Conservation (phyloP, 2,888 invertebrate genomes). For the Nipponacmea schrenckii region DNA sequence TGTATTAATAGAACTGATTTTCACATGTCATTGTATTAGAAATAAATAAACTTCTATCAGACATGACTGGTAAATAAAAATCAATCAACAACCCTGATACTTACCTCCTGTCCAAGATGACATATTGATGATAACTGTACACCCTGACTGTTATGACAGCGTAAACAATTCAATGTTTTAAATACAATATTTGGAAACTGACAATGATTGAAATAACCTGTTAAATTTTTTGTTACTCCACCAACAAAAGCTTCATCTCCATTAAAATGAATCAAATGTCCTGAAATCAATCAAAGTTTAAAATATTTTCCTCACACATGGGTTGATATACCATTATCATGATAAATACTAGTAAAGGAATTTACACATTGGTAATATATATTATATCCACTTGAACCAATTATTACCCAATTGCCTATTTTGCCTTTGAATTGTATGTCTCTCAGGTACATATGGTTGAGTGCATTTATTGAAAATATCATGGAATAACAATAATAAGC, state of each 20-base stretch:
- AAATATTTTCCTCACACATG: not conserved
- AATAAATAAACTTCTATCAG: too few species aligned
- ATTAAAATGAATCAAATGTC: slow-evolving; percentile 55
- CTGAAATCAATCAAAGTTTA: slow-evolving; percentile 35
- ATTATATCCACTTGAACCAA: too few species aligned
- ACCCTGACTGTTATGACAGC: slow-evolving; percentile 35
- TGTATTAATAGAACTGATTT: too few species aligned
- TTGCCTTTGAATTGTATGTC: too few species aligned
- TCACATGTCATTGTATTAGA: too few species aligned
- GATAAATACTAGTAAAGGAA: too few species aligned
- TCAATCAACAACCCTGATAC: not conserved
- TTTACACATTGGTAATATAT: too few species aligned
- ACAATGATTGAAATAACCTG: slow-evolving; percentile 54
- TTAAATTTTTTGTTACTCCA: slow-evolving; percentile 32
- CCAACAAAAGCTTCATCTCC: slow-evolving; percentile 52
- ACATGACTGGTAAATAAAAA: too few species aligned
- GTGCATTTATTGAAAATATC: not conserved
- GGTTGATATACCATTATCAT: too few species aligned
- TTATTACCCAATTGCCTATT: too few species aligned
- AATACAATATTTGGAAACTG: slow-evolving; percentile 58
- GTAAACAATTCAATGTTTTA: slow-evolving; percentile 51
- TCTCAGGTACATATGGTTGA: not conserved
- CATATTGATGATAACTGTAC: slow-evolving; percentile 32
- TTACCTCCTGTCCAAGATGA: slow-evolving; percentile 47
- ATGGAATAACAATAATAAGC: not conserved